These are phyloP conservation scores for Aquatica leii DNA, from an alignment of 2,888 invertebrate species.

Conservation along the genomic window DNA sequence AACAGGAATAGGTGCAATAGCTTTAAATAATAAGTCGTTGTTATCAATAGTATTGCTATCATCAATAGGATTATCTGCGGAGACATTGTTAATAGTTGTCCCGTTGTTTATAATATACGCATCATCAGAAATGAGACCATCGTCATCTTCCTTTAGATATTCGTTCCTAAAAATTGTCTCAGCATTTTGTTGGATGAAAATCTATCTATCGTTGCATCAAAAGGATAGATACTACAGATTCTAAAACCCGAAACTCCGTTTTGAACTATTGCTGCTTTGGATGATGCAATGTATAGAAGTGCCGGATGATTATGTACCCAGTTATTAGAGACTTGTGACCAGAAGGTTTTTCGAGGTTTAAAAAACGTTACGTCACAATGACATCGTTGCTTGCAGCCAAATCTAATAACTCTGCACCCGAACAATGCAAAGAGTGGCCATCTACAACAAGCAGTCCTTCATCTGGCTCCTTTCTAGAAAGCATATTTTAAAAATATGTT, in stretches of 20 bases:
- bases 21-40: neutral
- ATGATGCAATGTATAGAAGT: conserved; percentile 9
- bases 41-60: neutral
- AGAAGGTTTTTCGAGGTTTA: neutral
- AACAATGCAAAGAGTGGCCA: no score
- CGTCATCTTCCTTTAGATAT: neutral
- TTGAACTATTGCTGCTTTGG: conserved; percentile 13
- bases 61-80: neutral
- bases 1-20: conserved; percentile 1
- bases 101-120: neutral
- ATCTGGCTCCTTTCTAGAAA: neutral
- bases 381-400: no score
- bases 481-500: conserved; percentile 35
- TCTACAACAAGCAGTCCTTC: neutral
- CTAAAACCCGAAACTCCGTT: conserved; percentile 14
- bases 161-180: conserved; percentile 4
- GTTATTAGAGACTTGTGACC: conserved; percentile 4
- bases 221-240: conserved; percentile 12
- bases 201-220: neutral
- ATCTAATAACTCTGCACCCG: no score
- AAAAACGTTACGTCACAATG: no score
- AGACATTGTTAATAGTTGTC: neutral
- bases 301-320: conserved; percentile 14
- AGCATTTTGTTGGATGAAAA: conserved; percentile 1
- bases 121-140: neutral